Percentiles rank a stretch among this genome's conserved stretches.
phyloP scores from a whole-genome alignment of 2,113 vertebrate species.

The Varanus komodoensis region DNA sequence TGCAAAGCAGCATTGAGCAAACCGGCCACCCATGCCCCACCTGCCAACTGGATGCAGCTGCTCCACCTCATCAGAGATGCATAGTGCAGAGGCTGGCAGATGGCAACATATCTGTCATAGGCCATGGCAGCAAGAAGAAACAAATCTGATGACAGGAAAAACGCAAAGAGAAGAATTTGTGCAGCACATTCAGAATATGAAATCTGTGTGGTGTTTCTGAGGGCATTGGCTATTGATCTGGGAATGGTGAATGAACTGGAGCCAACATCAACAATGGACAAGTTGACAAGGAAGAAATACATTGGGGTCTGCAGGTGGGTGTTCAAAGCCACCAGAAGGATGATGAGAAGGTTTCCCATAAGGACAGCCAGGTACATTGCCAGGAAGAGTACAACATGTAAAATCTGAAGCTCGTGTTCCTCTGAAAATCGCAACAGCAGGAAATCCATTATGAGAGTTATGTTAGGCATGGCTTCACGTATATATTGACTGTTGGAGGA shows the following conservation, averaged over 20 bases:
- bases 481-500: not conserved
- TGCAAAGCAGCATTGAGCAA: not conserved
- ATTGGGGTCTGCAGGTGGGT: slow-evolving; percentile 20
- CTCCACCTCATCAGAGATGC: not conserved
- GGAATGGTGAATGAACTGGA: not conserved
- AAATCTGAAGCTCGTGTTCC: not conserved
- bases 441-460: not conserved
- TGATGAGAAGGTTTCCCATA: not conserved
- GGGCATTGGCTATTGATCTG: not conserved
- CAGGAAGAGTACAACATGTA: not conserved
- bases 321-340: not conserved
- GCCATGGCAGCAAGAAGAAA: slow-evolving; percentile 11
- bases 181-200: slow-evolving; percentile 7
- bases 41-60: not conserved
- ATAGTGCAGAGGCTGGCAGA: not conserved
- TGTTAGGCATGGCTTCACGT: not conserved
- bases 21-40: not conserved
- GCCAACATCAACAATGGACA: not conserved
- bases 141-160: not conserved
- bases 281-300: slow-evolving; percentile 14
- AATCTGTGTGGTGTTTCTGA: not conserved
- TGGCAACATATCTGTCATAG: slow-evolving; percentile 20
- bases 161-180: not conserved
- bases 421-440: slow-evolving; percentile 8
- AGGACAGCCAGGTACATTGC: not conserved